These are phyloP conservation scores for Pungitius pungitius DNA, from an alignment of 2,113 vertebrate species.

Conservation along the genomic window DNA sequence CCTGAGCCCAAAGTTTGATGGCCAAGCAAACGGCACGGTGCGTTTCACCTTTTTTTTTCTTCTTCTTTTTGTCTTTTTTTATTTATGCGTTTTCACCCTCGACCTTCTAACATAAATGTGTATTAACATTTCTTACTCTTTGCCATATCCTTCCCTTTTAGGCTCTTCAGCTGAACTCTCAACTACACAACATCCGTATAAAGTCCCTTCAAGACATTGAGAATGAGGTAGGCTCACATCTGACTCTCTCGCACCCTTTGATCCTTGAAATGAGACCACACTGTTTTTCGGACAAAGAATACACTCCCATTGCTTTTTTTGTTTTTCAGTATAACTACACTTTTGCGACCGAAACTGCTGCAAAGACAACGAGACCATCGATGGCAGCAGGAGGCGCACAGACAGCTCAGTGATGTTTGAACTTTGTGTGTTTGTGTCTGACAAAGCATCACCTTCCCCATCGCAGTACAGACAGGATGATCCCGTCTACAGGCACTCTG, in stretches of 20 bases:
- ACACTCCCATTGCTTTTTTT: slow-evolving; percentile 12
- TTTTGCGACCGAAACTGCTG: slow-evolving; percentile 73
- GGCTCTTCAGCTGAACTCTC: slow-evolving; percentile 62
- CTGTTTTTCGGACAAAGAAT: not conserved
- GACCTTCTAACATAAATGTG: not conserved
- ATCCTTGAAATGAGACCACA: not conserved
- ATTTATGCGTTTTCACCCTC: not conserved
- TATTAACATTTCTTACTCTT: not conserved
- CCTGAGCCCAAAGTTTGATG: slow-evolving; percentile 85
- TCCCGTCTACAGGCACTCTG: not conserved
- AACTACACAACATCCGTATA: slow-evolving; percentile 80
- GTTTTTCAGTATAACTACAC: slow-evolving; percentile 78
- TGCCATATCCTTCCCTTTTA: slow-evolving; percentile 8
- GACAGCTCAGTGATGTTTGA: slow-evolving; percentile 45
- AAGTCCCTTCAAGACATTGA: slow-evolving; percentile 89
- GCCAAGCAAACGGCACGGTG: slow-evolving; percentile 70
- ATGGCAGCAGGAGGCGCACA: slow-evolving; percentile 24
- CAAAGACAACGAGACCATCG: slow-evolving; percentile 66
- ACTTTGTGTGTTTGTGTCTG: not conserved
- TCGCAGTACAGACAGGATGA: slow-evolving; percentile 31
- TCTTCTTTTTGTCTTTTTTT: not conserved
- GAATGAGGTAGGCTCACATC: slow-evolving; percentile 79
- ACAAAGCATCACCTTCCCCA: not conserved
- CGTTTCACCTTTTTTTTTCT: slow-evolving; percentile 42
- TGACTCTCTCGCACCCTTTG: not conserved